Percentiles rank a stretch among this genome's conserved stretches.
Evolutionary conservation across 2,797 vertebrate species (phyloP).

Genomic region (Babyrousa celebensis): DNA sequence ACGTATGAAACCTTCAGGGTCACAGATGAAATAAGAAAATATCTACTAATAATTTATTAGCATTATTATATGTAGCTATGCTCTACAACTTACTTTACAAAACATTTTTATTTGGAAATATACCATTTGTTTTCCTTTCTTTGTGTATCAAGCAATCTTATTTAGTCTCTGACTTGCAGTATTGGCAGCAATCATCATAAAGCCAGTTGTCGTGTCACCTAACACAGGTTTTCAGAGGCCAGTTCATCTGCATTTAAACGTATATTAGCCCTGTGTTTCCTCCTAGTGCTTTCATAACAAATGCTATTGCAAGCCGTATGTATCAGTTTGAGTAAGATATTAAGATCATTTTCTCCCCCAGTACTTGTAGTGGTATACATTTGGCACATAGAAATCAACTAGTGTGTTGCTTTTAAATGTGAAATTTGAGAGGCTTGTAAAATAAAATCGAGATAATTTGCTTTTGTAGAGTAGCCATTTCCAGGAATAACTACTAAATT

Average conservation of each 20-base stretch:
- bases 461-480: neutral
- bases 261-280: neutral
- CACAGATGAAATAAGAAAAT: neutral
- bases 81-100: neutral
- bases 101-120: neutral
- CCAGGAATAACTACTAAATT: neutral
- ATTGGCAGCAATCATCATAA: neutral
- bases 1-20: neutral
- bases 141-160: neutral
- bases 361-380: neutral
- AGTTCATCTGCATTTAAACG: neutral
- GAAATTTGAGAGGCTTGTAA: neutral
- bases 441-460: neutral
- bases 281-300: slow-evolving; percentile 2
- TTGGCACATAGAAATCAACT: neutral
- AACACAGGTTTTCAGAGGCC: neutral
- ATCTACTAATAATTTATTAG: neutral
- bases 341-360: neutral
- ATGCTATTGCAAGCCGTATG: neutral
- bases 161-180: neutral
- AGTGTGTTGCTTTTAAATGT: neutral
- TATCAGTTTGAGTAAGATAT: neutral
- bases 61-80: neutral
- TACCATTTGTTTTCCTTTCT: neutral
- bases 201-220: neutral